phyloP scores from a whole-genome alignment of 2,113 vertebrate species.

The Syngnathoides biaculeatus region DNA sequence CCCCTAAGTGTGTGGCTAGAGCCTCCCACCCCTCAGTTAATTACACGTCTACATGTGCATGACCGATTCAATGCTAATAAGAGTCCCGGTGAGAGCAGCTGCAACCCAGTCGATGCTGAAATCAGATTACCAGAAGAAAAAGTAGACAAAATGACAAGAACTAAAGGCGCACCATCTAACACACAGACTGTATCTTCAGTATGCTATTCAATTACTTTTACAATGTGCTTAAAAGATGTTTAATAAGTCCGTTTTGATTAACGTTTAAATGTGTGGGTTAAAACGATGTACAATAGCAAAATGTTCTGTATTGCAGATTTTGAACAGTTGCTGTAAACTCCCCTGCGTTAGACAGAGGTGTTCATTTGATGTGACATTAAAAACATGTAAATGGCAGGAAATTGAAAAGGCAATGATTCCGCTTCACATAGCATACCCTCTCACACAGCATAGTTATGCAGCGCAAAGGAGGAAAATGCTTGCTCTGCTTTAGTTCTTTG shows the following conservation, averaged over 20 bases:
- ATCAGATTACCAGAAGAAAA: slow-evolving; percentile 26
- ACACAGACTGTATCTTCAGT: no score
- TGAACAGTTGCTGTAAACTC: no score
- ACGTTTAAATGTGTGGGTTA: no score
- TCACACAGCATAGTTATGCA: slow-evolving; percentile 30
- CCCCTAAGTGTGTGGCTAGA: not conserved
- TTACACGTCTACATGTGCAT: slow-evolving; percentile 62
- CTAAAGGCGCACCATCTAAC: no score
- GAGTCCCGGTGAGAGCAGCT: slow-evolving; percentile 45
- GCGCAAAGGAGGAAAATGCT: slow-evolving; percentile 35
- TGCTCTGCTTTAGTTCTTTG: slow-evolving; percentile 29
- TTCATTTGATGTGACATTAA: not conserved
- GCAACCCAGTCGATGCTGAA: slow-evolving; percentile 24
- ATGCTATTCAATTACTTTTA: no score
- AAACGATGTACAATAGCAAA: no score
- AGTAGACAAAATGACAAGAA: not conserved
- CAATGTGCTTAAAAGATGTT: no score
- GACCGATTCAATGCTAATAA: slow-evolving; percentile 60
- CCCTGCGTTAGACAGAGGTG: no score
- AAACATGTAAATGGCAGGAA: not conserved
- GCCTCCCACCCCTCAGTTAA: slow-evolving; percentile 46
- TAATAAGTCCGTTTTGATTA: no score
- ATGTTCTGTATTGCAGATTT: not conserved
- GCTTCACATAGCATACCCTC: slow-evolving; percentile 2
- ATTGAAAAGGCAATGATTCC: not conserved